Base-by-base conservation (phyloP, 2,888 invertebrate genomes). In the Yponomeuta sedellus region DNA sequence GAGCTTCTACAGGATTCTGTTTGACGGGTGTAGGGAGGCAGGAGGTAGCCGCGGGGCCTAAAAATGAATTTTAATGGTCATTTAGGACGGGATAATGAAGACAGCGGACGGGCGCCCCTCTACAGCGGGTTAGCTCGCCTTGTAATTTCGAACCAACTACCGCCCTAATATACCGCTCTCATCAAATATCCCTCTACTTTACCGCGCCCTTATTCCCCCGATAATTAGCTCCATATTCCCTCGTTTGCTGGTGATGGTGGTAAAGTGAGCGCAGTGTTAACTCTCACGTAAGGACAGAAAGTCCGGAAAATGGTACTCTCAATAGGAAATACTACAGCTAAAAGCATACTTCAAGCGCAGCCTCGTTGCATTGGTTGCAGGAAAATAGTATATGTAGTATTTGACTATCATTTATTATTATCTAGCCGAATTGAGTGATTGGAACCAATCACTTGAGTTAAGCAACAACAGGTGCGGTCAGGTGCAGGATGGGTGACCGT, bases 61-160 rank as follows among this genome's bases (percentile, higher is more conserved):
- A 81, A 83, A 85, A 85, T 85, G 83, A 87, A 86, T 86, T 85
- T 85, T 86, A 87, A 86, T 86, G 85, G 84, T 84, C 84, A 83
- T 81, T 86, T 83, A 81, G 77, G 69, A 75, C 74, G 70, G 81
- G 70, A 77, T 82, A 82, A 84, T 85, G 83, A 83, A 83, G 81
- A 83, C 82, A 81, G 73, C 75, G 72, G 72, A 34, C 34, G 34
- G 8, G 34, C 34, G 34, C 34, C 34, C 34, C 34, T 34, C 34
- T 8, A 34, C 34, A 34, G 69, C 44, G 44, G 44, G 44, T 52
- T 52, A 52, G 44, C 44, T 52, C 73, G 44, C 44, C 44, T 52
- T 52, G 44, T 52, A 52, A 52, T 52, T 52, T 52, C 16, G 44
- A 16, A 52, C 44, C 44, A 52, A 52, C 44, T 52, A 52, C 44